phyloP scores from a whole-genome alignment of 2,888 invertebrate genomes.

The Pollenia amentaria region DNA sequence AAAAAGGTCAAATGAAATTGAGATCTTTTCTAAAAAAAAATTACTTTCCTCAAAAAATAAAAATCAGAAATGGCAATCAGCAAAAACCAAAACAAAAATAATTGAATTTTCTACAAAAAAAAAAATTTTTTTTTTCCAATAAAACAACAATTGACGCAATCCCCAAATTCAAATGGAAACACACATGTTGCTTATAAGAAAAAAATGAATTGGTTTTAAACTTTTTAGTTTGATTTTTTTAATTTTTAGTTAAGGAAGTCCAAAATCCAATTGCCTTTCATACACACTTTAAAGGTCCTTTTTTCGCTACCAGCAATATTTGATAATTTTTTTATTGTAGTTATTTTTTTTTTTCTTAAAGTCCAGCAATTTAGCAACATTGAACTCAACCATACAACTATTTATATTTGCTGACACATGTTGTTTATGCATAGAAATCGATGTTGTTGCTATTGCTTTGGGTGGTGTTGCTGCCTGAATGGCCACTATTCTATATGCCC shows the following conservation, averaged over 20 bases:
- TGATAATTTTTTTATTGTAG: constrained; percentile 28
- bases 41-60: background rate
- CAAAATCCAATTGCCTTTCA: constrained; percentile 8
- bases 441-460: background rate
- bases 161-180: background rate
- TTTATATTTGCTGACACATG: constrained; percentile 22
- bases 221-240: constrained; percentile 24
- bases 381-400: background rate
- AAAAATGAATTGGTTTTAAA: background rate
- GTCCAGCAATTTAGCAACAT: background rate
- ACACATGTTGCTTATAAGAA: constrained; percentile 17
- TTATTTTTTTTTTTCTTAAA: background rate
- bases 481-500: constrained; percentile 1
- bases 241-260: constrained; percentile 29
- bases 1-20: constrained; percentile 20
- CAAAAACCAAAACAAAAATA: constrained; percentile 13
- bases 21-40: background rate
- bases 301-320: constrained; percentile 7
- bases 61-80: background rate
- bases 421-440: background rate
- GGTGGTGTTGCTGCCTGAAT: constrained; percentile 25
- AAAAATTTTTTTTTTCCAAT: constrained; percentile 7
- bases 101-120: constrained; percentile 16
- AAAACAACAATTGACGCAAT: constrained; percentile 3
- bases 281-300: background rate